Evolutionary conservation across 2,113 vertebrate species (phyloP).

Genomic region (Galeopterus variegatus): DNA sequence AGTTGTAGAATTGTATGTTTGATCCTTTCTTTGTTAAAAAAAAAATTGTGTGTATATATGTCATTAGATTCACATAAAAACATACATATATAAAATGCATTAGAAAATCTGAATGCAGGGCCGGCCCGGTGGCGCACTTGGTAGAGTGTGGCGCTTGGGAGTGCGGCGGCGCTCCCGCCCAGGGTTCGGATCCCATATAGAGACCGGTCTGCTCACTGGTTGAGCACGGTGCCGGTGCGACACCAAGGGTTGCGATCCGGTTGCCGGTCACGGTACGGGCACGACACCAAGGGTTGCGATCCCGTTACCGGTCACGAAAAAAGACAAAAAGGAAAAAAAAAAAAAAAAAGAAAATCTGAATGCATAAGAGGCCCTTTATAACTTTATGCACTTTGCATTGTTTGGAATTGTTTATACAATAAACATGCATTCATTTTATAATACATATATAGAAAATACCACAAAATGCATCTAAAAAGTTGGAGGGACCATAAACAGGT

Average conservation of each 20-base stretch:
- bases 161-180: too few relatives aligned
- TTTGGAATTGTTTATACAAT: conserved; percentile 48
- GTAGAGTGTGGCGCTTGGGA: too few relatives aligned
- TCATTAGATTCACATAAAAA: not conserved
- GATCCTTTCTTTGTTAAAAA: not conserved
- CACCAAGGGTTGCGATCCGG: too few relatives aligned
- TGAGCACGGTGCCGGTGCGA: too few relatives aligned
- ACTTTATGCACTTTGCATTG: not conserved
- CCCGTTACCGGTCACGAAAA: too few relatives aligned
- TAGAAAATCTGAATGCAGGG: not conserved
- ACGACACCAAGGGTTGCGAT: too few relatives aligned
- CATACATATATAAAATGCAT: not conserved
- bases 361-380: not conserved
- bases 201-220: too few relatives aligned
- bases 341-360: not conserved
- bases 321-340: too few relatives aligned
- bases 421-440: not conserved
- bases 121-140: too few relatives aligned
- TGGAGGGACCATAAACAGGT: not conserved
- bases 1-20: not conserved
- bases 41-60: not conserved
- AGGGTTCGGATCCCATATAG: too few relatives aligned
- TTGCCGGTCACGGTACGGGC: too few relatives aligned
- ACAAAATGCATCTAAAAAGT: not conserved
- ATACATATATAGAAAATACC: conserved; percentile 4